Conservation (phyloP, 1,140 invertebrate species). For the Panulirus ornatus region DNA sequence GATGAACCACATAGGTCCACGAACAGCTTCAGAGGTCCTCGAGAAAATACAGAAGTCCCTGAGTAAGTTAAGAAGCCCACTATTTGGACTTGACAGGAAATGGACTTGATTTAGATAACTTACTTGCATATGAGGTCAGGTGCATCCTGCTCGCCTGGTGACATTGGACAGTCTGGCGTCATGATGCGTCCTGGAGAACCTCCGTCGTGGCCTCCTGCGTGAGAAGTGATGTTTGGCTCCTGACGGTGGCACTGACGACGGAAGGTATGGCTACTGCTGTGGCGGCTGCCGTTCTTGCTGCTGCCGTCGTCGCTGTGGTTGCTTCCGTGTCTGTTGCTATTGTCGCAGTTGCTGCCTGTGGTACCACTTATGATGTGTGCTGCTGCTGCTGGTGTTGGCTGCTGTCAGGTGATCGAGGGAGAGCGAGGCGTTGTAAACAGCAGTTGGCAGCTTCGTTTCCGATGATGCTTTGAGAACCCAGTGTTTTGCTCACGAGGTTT, state of each 20-base stretch:
- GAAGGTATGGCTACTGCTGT: not conserved
- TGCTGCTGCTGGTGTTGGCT: not conserved
- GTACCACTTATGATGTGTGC: not conserved
- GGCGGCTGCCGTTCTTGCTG: not conserved
- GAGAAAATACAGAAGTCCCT: too few species aligned
- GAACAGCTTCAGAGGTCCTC: too few species aligned
- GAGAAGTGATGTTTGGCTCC: not conserved
- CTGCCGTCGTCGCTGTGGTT: not conserved
- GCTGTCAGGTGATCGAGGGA: too few species aligned
- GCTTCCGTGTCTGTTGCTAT: too few species aligned
- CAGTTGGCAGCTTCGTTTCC: too few species aligned
- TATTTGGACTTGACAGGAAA: too few species aligned
- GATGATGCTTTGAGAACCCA: too few species aligned
- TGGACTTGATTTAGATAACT: constrained; percentile 5
- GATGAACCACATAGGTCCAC: too few species aligned
- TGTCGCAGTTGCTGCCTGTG: too few species aligned
- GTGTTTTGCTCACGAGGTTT: too few species aligned
- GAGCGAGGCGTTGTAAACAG: too few species aligned
- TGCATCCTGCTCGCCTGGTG: constrained; percentile 62
- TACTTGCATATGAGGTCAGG: constrained; percentile 69
- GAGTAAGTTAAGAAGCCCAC: too few species aligned
- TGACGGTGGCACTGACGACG: not conserved
- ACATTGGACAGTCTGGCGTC: constrained; percentile 69
- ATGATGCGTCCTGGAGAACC: constrained; percentile 19
- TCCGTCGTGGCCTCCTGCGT: not conserved